Evolutionary conservation across 2,888 invertebrate genomes (phyloP).

Genomic region (Yponomeuta cagnagella): DNA sequence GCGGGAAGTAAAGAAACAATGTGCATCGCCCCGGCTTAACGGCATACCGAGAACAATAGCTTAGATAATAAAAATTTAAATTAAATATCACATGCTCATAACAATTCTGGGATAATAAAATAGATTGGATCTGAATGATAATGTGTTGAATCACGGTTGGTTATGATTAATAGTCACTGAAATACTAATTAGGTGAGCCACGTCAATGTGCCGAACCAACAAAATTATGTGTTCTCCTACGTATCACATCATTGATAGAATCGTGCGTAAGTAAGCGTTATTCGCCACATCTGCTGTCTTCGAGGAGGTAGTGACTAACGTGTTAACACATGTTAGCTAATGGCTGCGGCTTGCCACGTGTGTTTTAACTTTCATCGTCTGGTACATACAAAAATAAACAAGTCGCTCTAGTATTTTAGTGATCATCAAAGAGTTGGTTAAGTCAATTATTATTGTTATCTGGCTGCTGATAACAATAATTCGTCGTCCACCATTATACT

Average conservation of each 20-base stretch:
- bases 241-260: constrained; percentile 32
- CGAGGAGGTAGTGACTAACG: constrained; percentile 26
- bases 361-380: constrained; percentile 33
- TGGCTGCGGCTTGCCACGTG: constrained; percentile 40
- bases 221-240: constrained; percentile 21
- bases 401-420: constrained; percentile 5
- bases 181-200: constrained; percentile 3
- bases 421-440: background rate
- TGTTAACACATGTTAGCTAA: constrained; percentile 50
- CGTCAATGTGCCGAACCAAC: background rate
- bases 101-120: constrained; percentile 16
- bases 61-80: constrained; percentile 42
- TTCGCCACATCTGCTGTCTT: constrained; percentile 37
- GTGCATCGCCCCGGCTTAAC: constrained; percentile 45
- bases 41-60: constrained; percentile 43
- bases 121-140: constrained; percentile 8
- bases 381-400: constrained; percentile 29
- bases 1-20: constrained; percentile 38
- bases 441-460: background rate
- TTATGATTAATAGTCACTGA: constrained; percentile 24
- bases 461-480: constrained; percentile 11
- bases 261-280: constrained; percentile 16
- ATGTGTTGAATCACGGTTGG: constrained; percentile 6
- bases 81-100: constrained; percentile 34
- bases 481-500: background rate